Conservation (phyloP, 2,113 vertebrate species). For the Brevimyrus niger region DNA sequence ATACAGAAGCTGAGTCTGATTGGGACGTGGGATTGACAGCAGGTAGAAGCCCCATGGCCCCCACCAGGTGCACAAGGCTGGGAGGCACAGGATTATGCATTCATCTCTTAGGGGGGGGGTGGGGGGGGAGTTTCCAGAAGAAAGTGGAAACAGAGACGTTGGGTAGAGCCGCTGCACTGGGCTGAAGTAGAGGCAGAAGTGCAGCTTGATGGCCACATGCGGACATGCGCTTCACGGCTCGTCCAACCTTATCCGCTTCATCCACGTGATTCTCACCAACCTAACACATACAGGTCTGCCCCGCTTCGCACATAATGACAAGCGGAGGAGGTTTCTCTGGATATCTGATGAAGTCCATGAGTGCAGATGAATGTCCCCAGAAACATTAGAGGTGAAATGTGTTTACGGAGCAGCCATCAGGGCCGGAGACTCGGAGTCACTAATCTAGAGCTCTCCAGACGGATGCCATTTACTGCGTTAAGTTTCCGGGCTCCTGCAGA, state of each 20-base stretch:
- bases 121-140: not conserved
- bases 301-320: not conserved
- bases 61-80: constrained; percentile 47
- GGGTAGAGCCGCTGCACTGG: not conserved
- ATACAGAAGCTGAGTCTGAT: constrained; percentile 41
- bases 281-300: not conserved
- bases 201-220: not conserved
- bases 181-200: not conserved
- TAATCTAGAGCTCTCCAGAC: not conserved
- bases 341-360: not conserved
- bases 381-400: not conserved
- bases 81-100: constrained; percentile 30
- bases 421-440: not conserved
- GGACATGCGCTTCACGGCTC: not conserved
- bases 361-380: not conserved
- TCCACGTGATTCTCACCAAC: not conserved
- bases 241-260: not conserved
- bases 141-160: not conserved
- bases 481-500: not conserved
- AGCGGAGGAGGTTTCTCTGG: not conserved
- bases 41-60: constrained; percentile 40
- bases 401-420: not conserved
- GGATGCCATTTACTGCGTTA: not conserved
- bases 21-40: constrained; percentile 46
- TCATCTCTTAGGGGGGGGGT: constrained; percentile 18